Evolutionary conservation across 2,113 vertebrate genomes (phyloP).

Genomic region (Otolemur garnettii): DNA sequence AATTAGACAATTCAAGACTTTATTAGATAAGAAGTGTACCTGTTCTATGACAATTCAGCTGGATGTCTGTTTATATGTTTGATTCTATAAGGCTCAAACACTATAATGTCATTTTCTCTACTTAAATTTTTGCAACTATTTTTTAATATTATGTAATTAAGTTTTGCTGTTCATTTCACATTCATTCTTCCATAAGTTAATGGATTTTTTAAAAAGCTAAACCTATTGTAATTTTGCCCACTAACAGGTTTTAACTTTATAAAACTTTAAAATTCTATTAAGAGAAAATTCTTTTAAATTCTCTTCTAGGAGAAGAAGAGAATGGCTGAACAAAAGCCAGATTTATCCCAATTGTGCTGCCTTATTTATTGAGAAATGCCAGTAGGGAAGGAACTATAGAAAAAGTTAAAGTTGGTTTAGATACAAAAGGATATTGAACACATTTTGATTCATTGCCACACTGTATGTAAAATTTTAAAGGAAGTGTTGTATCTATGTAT

Average conservation of each 20-base stretch:
- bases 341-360: neutral
- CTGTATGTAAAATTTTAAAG: neutral
- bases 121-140: neutral
- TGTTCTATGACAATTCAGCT: neutral
- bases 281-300: too few species aligned
- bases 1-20: neutral
- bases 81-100: neutral
- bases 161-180: conserved; percentile 17
- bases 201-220: neutral
- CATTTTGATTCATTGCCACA: neutral
- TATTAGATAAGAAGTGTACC: neutral
- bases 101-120: neutral
- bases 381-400: neutral
- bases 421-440: neutral
- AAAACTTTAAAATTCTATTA: neutral
- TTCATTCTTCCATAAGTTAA: neutral
- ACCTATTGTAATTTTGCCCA: neutral
- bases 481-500: neutral
- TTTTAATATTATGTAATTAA: neutral
- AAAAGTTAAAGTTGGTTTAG: neutral
- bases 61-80: neutral
- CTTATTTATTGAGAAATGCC: neutral
- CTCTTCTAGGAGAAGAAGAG: neutral
- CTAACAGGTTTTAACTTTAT: neutral
- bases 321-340: neutral